Percentiles rank a stretch among this genome's conserved stretches.
Evolutionary conservation across 2,888 invertebrate species (phyloP).

Genomic region (Tenodera sinensis): DNA sequence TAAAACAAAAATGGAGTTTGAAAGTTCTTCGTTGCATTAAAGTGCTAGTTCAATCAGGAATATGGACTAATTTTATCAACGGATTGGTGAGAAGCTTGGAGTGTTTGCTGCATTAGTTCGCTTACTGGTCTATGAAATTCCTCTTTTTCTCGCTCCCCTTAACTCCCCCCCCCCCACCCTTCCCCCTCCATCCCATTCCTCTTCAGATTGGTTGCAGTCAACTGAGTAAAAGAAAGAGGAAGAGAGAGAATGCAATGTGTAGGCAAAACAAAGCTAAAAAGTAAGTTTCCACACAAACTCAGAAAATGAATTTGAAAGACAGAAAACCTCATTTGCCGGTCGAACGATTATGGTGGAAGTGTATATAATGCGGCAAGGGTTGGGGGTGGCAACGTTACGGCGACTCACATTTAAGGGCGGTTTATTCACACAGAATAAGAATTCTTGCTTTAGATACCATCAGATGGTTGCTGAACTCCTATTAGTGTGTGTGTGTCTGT

Average conservation of each 20-base stretch:
- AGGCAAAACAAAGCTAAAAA: slow-evolving; percentile 16
- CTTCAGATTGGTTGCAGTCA: background rate
- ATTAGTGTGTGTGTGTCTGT: too few relatives aligned
- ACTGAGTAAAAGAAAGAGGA: background rate
- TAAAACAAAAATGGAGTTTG: background rate
- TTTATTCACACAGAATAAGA: background rate
- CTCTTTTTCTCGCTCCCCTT: background rate
- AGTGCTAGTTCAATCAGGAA: background rate
- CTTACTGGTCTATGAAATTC: slow-evolving; percentile 18
- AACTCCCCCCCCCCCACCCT: too few relatives aligned
- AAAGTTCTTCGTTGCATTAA: background rate
- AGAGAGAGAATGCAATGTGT: background rate
- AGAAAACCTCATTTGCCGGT: slow-evolving; percentile 33
- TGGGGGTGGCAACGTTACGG: background rate
- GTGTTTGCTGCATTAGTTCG: slow-evolving; percentile 23
- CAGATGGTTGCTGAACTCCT: too few relatives aligned
- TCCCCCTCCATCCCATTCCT: background rate
- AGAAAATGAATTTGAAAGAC: slow-evolving; percentile 33
- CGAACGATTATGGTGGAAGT: slow-evolving; percentile 25
- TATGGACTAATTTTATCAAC: slow-evolving; percentile 7
- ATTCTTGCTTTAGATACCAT: background rate
- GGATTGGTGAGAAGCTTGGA: background rate
- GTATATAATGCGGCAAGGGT: background rate
- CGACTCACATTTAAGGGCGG: too few relatives aligned
- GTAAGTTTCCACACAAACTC: slow-evolving; percentile 21